Percentiles rank a stretch among this genome's conserved stretches.
These are phyloP conservation scores for Triops longicaudatus DNA, from an alignment of 1,140 invertebrate species.

Conservation along the genomic window DNA sequence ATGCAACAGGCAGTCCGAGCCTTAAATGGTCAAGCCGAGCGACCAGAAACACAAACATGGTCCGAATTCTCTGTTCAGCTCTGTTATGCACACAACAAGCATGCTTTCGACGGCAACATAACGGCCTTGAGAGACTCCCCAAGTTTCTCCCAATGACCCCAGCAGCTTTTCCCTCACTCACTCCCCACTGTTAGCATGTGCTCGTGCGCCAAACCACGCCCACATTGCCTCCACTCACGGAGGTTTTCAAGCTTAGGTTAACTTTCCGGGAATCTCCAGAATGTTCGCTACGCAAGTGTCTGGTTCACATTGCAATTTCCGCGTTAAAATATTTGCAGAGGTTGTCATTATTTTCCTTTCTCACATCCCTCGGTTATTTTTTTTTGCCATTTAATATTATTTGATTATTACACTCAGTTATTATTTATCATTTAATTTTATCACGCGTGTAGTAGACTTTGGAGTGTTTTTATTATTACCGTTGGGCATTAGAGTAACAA, in stretches of 20 bases:
- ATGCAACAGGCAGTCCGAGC: background rate
- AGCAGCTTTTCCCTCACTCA: background rate
- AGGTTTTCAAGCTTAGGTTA: background rate
- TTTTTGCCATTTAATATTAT: too few species aligned
- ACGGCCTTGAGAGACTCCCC: background rate
- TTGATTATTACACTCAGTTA: too few species aligned
- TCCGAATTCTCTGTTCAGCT: background rate
- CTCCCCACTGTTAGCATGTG: background rate
- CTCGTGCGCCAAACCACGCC: background rate
- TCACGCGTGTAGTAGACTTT: too few species aligned
- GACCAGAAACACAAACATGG: constrained; percentile 7
- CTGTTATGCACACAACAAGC: background rate
- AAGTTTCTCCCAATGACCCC: background rate
- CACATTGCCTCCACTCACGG: background rate
- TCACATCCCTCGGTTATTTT: too few species aligned
- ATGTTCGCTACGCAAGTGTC: background rate
- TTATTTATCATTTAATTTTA: too few species aligned
- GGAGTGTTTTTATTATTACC: background rate
- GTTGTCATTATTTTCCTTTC: too few species aligned
- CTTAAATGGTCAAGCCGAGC: background rate
- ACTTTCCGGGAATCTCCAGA: background rate
- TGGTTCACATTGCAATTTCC: background rate
- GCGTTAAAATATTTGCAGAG: too few species aligned
- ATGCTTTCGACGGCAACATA: background rate
- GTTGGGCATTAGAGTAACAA: too few species aligned